These are phyloP conservation scores for Oxystoma pomonae DNA, from an alignment of 2,888 invertebrate genomes.

Conservation along the genomic window DNA sequence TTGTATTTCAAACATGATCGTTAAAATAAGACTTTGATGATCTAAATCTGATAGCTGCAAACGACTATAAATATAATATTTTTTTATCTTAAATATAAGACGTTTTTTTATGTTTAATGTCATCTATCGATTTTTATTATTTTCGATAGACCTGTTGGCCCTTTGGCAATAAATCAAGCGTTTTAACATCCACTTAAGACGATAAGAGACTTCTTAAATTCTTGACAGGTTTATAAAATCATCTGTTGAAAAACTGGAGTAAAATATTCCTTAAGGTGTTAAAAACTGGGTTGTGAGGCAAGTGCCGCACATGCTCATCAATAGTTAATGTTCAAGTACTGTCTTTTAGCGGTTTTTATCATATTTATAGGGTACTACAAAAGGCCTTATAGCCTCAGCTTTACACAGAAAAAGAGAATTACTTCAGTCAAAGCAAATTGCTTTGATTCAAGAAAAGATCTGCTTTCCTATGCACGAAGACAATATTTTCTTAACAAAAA, in stretches of 20 bases:
- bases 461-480: too few species aligned
- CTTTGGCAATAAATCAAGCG: background rate
- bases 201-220: slow-evolving; percentile 20
- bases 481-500: too few species aligned
- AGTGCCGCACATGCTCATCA: background rate
- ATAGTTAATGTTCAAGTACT: too few species aligned
- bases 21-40: background rate
- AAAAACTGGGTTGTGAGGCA: background rate
- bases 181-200: slow-evolving; percentile 5
- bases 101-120: background rate
- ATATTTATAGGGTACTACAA: too few species aligned
- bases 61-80: too few species aligned
- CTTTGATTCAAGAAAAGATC: too few species aligned
- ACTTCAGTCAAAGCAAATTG: too few species aligned
- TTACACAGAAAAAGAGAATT: too few species aligned
- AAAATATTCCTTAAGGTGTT: background rate
- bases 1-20: background rate
- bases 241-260: slow-evolving; percentile 28
- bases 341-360: too few species aligned
- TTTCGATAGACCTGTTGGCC: background rate
- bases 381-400: too few species aligned
- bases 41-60: background rate
- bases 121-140: background rate
- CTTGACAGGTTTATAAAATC: slow-evolving; percentile 36
- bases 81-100: background rate